Evolutionary conservation across 2,797 vertebrate species (phyloP).

Genomic region (Iguana delicatissima): DNA sequence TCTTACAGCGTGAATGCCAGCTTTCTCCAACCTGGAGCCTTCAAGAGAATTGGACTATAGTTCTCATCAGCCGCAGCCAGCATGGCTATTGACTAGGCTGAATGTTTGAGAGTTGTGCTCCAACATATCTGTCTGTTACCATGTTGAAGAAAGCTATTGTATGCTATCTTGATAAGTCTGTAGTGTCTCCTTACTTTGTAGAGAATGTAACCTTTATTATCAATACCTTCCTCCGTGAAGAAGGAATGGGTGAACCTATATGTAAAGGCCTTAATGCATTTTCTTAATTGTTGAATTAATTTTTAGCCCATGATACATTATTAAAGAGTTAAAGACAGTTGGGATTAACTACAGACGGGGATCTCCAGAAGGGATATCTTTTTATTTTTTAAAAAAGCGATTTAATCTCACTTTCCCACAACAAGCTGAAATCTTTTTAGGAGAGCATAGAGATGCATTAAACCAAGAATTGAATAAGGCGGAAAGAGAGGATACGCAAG

Average conservation of each 20-base stretch:
- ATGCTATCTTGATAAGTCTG: neutral
- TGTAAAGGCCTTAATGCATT: constrained; percentile 65
- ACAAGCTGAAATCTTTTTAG: no score
- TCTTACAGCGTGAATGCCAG: neutral
- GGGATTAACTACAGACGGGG: no score
- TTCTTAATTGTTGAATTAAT: constrained; percentile 44
- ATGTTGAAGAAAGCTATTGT: neutral
- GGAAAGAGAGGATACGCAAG: no score
- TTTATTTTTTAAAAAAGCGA: no score
- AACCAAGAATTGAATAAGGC: no score
- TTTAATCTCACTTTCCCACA: no score
- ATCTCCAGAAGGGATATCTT: no score
- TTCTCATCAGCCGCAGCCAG: neutral
- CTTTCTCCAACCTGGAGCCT: neutral
- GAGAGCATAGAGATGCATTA: no score
- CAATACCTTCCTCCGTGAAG: neutral
- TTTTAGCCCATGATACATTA: constrained; percentile 53
- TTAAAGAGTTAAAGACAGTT: constrained; percentile 3
- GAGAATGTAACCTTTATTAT: accelerated
- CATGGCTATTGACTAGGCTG: neutral
- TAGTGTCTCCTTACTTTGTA: neutral
- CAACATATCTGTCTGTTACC: neutral
- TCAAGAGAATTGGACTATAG: neutral
- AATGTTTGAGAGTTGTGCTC: neutral
- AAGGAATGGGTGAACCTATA: constrained; percentile 37